These are phyloP conservation scores for Poeciliopsis retropinna DNA, from an alignment of 2,113 vertebrate genomes.

Conservation along the genomic window DNA sequence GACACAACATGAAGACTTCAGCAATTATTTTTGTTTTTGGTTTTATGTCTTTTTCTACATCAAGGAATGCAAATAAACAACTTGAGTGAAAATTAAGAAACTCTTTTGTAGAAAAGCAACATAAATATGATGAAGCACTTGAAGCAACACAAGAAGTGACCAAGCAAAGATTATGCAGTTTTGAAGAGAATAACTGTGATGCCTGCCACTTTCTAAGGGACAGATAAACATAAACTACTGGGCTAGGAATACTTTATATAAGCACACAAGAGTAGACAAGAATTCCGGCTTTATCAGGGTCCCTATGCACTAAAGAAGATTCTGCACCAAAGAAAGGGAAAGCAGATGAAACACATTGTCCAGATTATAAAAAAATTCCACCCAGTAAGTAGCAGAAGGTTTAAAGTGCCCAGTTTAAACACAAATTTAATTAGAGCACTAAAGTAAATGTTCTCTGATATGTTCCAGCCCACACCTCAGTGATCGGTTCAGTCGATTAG, in stretches of 20 bases:
- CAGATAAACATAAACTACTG: background rate
- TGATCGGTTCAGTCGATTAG: conserved; percentile 43
- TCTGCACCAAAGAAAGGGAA: background rate
- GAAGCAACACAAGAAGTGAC: too few species aligned
- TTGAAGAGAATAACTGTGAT: too few species aligned
- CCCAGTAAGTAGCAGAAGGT: background rate
- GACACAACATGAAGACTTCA: too few species aligned
- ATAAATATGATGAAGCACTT: background rate
- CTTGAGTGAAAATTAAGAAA: background rate
- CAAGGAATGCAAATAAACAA: background rate
- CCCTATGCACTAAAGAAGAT: background rate
- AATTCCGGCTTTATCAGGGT: background rate
- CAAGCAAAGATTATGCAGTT: too few species aligned
- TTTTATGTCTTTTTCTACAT: background rate
- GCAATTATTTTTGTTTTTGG: background rate
- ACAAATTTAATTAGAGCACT: background rate
- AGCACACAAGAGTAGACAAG: background rate
- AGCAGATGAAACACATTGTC: background rate
- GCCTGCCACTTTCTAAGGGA: background rate
- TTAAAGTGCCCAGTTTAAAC: background rate
- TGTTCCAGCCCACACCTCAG: background rate
- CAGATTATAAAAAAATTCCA: background rate
- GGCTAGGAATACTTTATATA: background rate
- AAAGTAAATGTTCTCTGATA: conserved; percentile 1
- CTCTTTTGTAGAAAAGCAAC: background rate